phyloP scores from a whole-genome alignment of 1,140 invertebrate genomes.

The Sarcophaga bullata region DNA sequence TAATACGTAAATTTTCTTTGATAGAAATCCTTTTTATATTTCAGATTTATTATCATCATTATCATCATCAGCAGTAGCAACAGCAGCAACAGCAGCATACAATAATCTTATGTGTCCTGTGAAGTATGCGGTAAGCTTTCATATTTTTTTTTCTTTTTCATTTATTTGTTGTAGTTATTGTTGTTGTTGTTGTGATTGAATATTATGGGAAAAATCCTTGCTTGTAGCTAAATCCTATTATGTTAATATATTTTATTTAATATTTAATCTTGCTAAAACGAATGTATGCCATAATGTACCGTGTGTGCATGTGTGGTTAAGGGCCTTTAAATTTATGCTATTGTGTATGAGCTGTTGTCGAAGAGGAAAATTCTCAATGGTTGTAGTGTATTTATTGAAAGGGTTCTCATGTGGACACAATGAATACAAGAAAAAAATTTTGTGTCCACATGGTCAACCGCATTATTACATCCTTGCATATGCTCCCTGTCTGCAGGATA shows the following conservation, averaged over 20 bases:
- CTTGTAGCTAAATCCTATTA: slow-evolving; percentile 29
- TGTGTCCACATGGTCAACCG: slow-evolving; percentile 6
- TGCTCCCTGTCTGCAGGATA: not conserved
- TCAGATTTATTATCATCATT: not conserved
- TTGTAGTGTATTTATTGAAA: not conserved
- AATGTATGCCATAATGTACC: too few relatives aligned
- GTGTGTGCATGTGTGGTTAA: not conserved
- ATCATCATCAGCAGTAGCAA: too few relatives aligned
- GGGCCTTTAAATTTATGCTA: not conserved
- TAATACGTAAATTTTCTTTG: not conserved
- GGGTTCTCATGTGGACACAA: not conserved
- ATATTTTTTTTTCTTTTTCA: too few relatives aligned
- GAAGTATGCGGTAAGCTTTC: not conserved
- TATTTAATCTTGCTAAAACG: slow-evolving; percentile 30
- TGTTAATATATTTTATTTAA: slow-evolving; percentile 41
- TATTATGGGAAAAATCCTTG: not conserved
- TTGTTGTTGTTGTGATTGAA: not conserved
- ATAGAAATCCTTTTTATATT: not conserved
- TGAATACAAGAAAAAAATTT: too few relatives aligned
- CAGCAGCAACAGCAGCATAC: too few relatives aligned
- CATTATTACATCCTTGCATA: not conserved
- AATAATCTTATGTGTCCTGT: not conserved
- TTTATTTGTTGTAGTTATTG: too few relatives aligned
- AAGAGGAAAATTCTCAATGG: not conserved
- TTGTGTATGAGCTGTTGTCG: not conserved